A percentile compares a stretch with the other conserved stretches of the same genome.
Conservation (phyloP, 2,113 vertebrate genomes). For the Scophthalmus maximus region DNA sequence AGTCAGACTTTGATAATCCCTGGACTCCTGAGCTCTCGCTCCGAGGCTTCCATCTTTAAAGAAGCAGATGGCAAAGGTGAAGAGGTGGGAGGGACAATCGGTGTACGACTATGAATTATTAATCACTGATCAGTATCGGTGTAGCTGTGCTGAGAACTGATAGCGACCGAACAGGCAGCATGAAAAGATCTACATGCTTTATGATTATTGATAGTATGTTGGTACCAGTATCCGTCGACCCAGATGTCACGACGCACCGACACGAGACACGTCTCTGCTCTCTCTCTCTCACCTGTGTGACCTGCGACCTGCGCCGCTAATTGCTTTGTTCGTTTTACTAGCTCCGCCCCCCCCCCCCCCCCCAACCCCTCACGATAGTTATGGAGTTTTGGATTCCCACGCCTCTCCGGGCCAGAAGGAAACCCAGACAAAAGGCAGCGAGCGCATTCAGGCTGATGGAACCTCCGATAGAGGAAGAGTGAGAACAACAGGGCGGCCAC, state of each 20-base stretch:
- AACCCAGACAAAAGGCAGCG: conserved; percentile 40
- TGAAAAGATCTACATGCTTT: no score
- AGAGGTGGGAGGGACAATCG: background rate
- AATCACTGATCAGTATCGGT: conserved; percentile 40
- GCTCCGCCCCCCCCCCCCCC: no score
- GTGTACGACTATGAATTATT: conserved; percentile 59
- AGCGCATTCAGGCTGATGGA: conserved; percentile 49
- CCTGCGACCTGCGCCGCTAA: conserved; percentile 35
- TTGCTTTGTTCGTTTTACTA: conserved; percentile 35
- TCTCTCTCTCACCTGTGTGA: conserved; percentile 3
- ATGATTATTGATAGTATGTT: no score
- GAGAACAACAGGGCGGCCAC: conserved; percentile 53
- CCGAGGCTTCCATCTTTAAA: conserved; percentile 75
- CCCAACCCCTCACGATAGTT: no score
- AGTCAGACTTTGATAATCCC: background rate
- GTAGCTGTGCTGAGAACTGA: background rate
- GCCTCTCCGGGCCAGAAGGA: conserved; percentile 34
- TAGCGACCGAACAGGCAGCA: no score
- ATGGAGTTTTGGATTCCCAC: conserved; percentile 53
- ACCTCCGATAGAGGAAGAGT: conserved; percentile 22
- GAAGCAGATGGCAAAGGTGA: conserved; percentile 56
- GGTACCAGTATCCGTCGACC: no score
- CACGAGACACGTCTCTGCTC: conserved; percentile 8
- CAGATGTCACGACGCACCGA: background rate
- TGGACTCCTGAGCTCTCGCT: conserved; percentile 76